Conservation (phyloP, 2,113 vertebrate genomes). For the Myodes glareolus region DNA sequence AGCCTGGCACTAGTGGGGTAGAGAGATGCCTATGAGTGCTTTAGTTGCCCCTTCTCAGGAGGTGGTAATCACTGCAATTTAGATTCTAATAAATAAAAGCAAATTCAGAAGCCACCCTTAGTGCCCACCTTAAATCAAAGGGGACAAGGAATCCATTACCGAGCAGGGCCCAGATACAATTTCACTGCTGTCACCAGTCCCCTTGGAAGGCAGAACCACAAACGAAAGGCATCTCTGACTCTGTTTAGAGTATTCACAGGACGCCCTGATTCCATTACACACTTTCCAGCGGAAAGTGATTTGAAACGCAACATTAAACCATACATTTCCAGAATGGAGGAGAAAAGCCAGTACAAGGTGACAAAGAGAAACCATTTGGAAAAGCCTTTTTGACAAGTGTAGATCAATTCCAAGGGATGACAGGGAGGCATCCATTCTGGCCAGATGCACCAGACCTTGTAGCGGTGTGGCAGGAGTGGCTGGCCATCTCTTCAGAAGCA, state of each 20-base stretch:
- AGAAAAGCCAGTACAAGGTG: constrained; percentile 82
- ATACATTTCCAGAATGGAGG: constrained; percentile 78
- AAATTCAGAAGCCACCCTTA: constrained; percentile 51
- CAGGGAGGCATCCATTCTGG: constrained; percentile 75
- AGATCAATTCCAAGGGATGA: constrained; percentile 79
- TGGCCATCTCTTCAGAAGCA: constrained; percentile 66
- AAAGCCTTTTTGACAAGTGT: constrained; percentile 81
- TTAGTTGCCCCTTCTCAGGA: neutral
- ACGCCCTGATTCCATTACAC: constrained; percentile 83
- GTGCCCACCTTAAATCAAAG: constrained; percentile 72
- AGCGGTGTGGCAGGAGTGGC: constrained; percentile 52
- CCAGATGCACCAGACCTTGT: constrained; percentile 73
- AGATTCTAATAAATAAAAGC: constrained; percentile 40
- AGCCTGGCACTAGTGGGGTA: rapidly evolving
- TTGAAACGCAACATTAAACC: constrained; percentile 84
- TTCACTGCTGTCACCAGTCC: constrained; percentile 71
- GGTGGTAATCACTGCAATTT: neutral
- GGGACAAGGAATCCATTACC: constrained; percentile 76
- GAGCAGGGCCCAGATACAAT: constrained; percentile 77
- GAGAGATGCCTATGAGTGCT: neutral
- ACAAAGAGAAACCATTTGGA: constrained; percentile 80
- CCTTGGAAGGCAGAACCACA: constrained; percentile 70
- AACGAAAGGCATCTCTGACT: constrained; percentile 77
- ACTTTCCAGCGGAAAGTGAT: constrained; percentile 82
- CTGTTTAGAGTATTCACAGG: constrained; percentile 79